A percentile compares a stretch with the other conserved stretches of the same genome.
These are phyloP conservation scores for Euura saliciscinereae DNA, from an alignment of 1,140 invertebrate species.

Conservation along the genomic window DNA sequence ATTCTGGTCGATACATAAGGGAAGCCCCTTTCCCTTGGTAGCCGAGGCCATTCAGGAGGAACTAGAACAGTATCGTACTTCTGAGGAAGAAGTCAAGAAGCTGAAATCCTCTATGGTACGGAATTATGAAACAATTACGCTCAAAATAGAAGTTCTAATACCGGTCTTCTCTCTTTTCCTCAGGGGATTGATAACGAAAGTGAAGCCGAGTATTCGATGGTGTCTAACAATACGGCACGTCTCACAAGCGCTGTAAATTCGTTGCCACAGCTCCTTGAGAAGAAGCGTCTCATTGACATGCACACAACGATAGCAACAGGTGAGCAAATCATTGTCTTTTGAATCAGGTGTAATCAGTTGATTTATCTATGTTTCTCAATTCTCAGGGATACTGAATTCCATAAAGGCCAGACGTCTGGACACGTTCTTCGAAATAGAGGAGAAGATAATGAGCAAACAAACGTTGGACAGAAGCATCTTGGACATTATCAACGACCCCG, in stretches of 20 bases:
- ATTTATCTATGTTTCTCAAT: slow-evolving; percentile 27
- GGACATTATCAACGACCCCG: slow-evolving; percentile 84
- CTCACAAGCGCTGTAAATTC: slow-evolving; percentile 95
- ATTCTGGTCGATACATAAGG: slow-evolving; percentile 93
- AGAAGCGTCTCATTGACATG: slow-evolving; percentile 97
- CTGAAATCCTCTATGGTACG: slow-evolving; percentile 88
- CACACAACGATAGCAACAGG: slow-evolving; percentile 97
- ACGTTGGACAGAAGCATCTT: slow-evolving; percentile 77
- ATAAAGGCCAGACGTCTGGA: slow-evolving; percentile 94
- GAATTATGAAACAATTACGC: not conserved
- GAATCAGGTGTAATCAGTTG: slow-evolving; percentile 17
- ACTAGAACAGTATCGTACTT: slow-evolving; percentile 90
- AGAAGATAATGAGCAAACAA: slow-evolving; percentile 92
- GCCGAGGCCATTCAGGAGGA: slow-evolving; percentile 99
- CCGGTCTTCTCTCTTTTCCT: slow-evolving; percentile 13
- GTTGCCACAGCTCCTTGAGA: slow-evolving; percentile 94
- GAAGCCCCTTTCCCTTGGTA: slow-evolving; percentile 95
- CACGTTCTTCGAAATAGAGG: slow-evolving; percentile 96
- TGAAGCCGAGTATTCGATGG: slow-evolving; percentile 77
- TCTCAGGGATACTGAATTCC: slow-evolving; percentile 80
- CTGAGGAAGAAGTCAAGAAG: slow-evolving; percentile 96
- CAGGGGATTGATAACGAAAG: slow-evolving; percentile 78
- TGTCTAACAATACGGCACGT: slow-evolving; percentile 93
- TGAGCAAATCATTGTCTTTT: slow-evolving; percentile 44
- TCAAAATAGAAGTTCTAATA: not conserved